Base-by-base conservation (phyloP, 2,888 invertebrate genomes). In the Dinocampus coccinellae region DNA sequence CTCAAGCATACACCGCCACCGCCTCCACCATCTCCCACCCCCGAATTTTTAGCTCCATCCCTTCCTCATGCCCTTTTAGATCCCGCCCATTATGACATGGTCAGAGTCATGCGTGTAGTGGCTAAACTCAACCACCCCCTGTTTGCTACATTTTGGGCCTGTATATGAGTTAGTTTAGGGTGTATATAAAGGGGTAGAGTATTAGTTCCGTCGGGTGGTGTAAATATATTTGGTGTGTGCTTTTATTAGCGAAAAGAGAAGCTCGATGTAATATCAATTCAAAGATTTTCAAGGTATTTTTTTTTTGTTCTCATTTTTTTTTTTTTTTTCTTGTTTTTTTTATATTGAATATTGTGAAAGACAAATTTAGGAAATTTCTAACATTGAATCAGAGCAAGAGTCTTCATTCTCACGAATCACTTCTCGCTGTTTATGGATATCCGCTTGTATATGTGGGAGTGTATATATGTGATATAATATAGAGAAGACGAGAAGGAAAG, bases 41-140 rank as follows among this genome's bases (percentile, higher is more conserved):
- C 70, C 72, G 64, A 16, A 16, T 47, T 47, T 47, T 0, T 47
- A 47, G 16, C 73, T 65, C 77, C 58, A 61, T 69, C 77, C 70
- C 62, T 70, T 72, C 67, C 69, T 76, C 75, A 70, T n/a, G 63
- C 75, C 73, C 72, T 75, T 77, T 75, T 74, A 75, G 74, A 72
- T 57, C 67, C 74, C 76, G 77, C 76, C 78, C 69, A 64, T 74
- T 65, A 53, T 74, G 58, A 16, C 52, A 66, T 65, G 55, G n/a
- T n/a, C n/a, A 42, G 53, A 60, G 36, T 42, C 22, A 33, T 63
- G 57, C 70, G 63, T 60, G 22, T 22, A 24, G 22, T 11, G 36
- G 66, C 55, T 80, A 79, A 84, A 83, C n/a, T n/a, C n/a, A n/a
- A n/a, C n/a, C n/a, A n/a, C n/a, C n/a, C n/a, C n/a, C n/a, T n/a